phyloP scores from a whole-genome alignment of 2,888 invertebrate genomes.

The Lepidocyrtoides sp. region DNA sequence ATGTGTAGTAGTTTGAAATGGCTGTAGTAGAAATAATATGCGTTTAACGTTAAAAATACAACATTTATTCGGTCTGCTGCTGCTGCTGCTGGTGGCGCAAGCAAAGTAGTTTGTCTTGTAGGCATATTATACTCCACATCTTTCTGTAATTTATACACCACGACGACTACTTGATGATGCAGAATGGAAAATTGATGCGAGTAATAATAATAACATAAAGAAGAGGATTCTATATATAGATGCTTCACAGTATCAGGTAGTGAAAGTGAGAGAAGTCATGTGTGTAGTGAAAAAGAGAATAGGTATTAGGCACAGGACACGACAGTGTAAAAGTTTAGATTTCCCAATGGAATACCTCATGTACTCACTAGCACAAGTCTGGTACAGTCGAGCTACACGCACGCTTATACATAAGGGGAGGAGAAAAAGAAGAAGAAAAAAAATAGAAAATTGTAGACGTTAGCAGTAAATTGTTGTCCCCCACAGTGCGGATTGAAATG shows the following conservation, averaged over 20 bases:
- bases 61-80: neutral
- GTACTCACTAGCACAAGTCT: neutral
- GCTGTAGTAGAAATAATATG: conserved; percentile 11
- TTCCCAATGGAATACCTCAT: conserved; percentile 45
- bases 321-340: conserved; percentile 24
- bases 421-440: too few relatives aligned
- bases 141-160: too few relatives aligned
- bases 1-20: neutral
- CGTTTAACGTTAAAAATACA: conserved; percentile 8
- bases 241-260: neutral
- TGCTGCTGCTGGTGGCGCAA: neutral
- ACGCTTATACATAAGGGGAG: neutral
- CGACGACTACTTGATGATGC: conserved; percentile 34
- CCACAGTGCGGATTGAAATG: conserved; percentile 17
- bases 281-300: neutral
- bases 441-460: conserved; percentile 18
- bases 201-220: conserved; percentile 25
- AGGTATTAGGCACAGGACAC: neutral
- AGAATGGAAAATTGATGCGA: neutral
- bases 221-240: too few relatives aligned
- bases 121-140: neutral
- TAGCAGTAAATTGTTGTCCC: conserved; percentile 7
- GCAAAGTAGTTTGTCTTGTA: neutral
- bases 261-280: neutral
- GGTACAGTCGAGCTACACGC: neutral